A percentile compares a stretch with the other conserved stretches of the same genome.
Evolutionary conservation across 2,797 vertebrate genomes (phyloP).

Genomic region (Lophius americanus): DNA sequence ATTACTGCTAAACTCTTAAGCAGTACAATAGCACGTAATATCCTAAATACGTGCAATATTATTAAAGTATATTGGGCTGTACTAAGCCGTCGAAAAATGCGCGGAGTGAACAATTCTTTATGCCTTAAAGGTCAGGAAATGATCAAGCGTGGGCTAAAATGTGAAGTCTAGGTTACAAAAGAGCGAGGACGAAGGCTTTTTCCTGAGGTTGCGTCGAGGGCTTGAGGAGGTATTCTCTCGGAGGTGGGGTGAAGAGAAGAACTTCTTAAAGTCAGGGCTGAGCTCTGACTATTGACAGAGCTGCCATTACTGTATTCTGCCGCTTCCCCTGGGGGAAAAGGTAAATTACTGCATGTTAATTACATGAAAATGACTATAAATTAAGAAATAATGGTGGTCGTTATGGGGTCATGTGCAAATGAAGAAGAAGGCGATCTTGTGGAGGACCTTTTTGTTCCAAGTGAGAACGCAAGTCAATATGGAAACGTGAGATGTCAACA

Average conservation of each 20-base stretch:
- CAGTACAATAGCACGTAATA: too few relatives aligned
- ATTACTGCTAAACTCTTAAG: too few relatives aligned
- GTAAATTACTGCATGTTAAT: constrained; percentile 21
- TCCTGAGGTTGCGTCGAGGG: too few relatives aligned
- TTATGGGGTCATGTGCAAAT: constrained; percentile 29
- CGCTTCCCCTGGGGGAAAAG: not conserved
- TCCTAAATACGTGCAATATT: too few relatives aligned
- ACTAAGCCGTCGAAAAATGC: too few relatives aligned
- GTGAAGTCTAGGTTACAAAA: not conserved
- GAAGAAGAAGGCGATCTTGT: constrained; percentile 11
- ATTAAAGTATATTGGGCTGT: too few relatives aligned
- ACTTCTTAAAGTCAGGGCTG: constrained; percentile 9
- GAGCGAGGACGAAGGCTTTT: not conserved
- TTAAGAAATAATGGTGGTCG: constrained; percentile 32
- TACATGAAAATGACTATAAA: constrained; percentile 23
- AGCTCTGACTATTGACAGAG: constrained; percentile 21
- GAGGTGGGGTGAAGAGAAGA: not conserved
- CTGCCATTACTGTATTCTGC: constrained; percentile 16
- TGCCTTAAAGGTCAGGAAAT: not conserved
- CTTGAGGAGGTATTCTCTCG: not conserved
- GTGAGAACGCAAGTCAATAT: constrained; percentile 4
- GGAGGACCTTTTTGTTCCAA: not conserved
- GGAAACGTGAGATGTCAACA: not conserved
- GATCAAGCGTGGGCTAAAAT: not conserved
- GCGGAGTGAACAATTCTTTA: too few relatives aligned